These are phyloP conservation scores for Pterostichus madidus DNA, from an alignment of 2,888 invertebrate genomes.

Conservation along the genomic window DNA sequence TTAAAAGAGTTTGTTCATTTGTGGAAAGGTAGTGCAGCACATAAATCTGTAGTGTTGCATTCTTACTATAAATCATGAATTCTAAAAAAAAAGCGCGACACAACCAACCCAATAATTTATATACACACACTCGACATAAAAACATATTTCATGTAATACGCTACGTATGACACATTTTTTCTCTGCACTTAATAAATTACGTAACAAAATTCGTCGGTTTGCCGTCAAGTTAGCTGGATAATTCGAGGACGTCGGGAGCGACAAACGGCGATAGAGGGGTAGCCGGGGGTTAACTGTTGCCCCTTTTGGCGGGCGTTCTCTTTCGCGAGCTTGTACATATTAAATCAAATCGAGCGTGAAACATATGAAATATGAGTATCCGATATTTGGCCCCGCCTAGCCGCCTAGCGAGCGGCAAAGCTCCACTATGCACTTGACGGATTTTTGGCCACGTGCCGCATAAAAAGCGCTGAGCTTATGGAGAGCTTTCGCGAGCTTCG, in stretches of 20 bases:
- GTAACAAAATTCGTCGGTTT: slow-evolving; percentile 28
- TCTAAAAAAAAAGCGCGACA: slow-evolving; percentile 29
- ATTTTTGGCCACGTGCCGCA: slow-evolving; percentile 60
- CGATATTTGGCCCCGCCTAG: slow-evolving; percentile 50
- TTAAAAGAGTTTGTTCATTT: slow-evolving; percentile 1
- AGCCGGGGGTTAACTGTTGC: slow-evolving; percentile 21
- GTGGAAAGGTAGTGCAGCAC: not conserved
- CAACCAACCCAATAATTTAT: slow-evolving; percentile 25
- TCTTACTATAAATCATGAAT: slow-evolving; percentile 40
- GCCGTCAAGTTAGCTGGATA: slow-evolving; percentile 19
- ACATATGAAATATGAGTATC: slow-evolving; percentile 65
- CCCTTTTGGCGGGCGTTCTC: slow-evolving; percentile 32
- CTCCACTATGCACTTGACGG: slow-evolving; percentile 54
- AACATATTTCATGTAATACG: slow-evolving; percentile 48
- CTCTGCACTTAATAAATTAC: slow-evolving; percentile 39
- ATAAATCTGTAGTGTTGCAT: slow-evolving; percentile 22
- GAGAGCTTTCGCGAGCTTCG: slow-evolving; percentile 39
- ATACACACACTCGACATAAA: slow-evolving; percentile 39
- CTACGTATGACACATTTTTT: slow-evolving; percentile 25
- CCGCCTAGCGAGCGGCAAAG: slow-evolving; percentile 19
- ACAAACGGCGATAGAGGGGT: not conserved
- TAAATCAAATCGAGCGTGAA: slow-evolving; percentile 64
- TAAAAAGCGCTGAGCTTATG: slow-evolving; percentile 60
- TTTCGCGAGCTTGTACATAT: slow-evolving; percentile 63
- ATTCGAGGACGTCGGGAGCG: not conserved